Percentiles rank a stretch among this genome's conserved stretches.
phyloP scores from a whole-genome alignment of 1,140 invertebrate species.

The Bombus balteatus region DNA sequence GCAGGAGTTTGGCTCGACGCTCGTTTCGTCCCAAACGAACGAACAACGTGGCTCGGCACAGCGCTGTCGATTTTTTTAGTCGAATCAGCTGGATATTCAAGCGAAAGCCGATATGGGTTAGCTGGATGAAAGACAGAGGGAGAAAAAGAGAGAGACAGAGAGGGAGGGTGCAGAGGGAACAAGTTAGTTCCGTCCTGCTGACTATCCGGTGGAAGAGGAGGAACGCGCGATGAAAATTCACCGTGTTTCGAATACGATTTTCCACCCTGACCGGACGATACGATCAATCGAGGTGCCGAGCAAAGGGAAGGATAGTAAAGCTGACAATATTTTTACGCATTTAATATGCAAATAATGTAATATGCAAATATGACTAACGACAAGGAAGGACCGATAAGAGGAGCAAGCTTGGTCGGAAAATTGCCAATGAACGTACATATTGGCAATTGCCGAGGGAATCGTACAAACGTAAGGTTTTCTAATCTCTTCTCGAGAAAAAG shows the following conservation, averaged over 20 bases:
- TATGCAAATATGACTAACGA: too few species aligned
- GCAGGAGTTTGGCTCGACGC: too few species aligned
- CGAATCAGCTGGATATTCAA: neutral
- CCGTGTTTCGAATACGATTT: slow-evolving; percentile 14
- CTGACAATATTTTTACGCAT: neutral
- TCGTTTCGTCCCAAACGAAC: neutral
- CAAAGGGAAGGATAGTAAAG: neutral
- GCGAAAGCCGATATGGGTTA: slow-evolving; percentile 27
- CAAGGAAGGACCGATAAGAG: too few species aligned
- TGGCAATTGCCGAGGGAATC: too few species aligned
- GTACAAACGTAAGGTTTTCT: neutral
- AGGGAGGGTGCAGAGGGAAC: neutral
- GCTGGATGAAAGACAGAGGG: neutral
- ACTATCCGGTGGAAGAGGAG: neutral
- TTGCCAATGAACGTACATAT: too few species aligned
- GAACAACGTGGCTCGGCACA: too few species aligned
- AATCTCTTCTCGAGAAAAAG: neutral
- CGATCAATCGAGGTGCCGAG: slow-evolving; percentile 1
- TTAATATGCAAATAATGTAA: too few species aligned
- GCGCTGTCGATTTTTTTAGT: too few species aligned
- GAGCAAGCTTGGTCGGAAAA: too few species aligned
- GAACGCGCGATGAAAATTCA: neutral
- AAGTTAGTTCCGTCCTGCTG: neutral
- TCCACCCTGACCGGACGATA: neutral
- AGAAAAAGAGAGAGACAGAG: too few species aligned